Evolutionary conservation across 2,797 vertebrate species (phyloP), one percentile per base, ranked within the genome.

Genomic region (Lates japonicus): DNA sequence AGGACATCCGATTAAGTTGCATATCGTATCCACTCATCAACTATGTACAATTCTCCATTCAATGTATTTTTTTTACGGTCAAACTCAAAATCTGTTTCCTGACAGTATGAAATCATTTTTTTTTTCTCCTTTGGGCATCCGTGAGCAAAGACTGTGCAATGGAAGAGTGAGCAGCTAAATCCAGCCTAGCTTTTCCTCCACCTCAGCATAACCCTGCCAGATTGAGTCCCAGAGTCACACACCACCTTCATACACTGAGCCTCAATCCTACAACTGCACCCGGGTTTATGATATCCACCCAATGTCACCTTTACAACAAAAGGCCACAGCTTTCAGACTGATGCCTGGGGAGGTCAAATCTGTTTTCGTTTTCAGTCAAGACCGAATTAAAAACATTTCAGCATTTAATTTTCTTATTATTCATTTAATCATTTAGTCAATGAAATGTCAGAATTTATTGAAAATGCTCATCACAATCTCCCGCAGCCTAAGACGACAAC

Each of bases 111-210:
- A 72, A 76, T 63, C 11, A 8, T 63, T 5, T 60, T 17, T 33
- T 78, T 42, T 77, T 46, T 55, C 37, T 48, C 57, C 35, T 74
- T 17, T 19, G 10, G 78, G 51, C 55, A 65, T 58, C 9, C 10
- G 70, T 37, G 44, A 73, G 66, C 51, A 71, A 64, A 74, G 66
- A 68, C 42, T 2, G n/a, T 66, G 46, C 44, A 42, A 69, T 61
- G 81, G 76, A 74, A 59, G 44, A 72, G 57, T 39, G 39, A 88
- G 67, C 64, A 54, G 69, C 76, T 75, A 82, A 87, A 88, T 86
- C 75, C 65, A 63, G 37, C 48, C 59, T 57, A 60, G 62, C 44
- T 74, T 69, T 29, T 60, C 13, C 57, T 71, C 76, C 68, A 76
- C 66, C 68, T 70, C 69, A 74, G 64, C 51, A 76, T 71, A 85